phyloP scores from a whole-genome alignment of 92 coral and sea anemone genomes.

The Epizoanthus scotinus region DNA sequence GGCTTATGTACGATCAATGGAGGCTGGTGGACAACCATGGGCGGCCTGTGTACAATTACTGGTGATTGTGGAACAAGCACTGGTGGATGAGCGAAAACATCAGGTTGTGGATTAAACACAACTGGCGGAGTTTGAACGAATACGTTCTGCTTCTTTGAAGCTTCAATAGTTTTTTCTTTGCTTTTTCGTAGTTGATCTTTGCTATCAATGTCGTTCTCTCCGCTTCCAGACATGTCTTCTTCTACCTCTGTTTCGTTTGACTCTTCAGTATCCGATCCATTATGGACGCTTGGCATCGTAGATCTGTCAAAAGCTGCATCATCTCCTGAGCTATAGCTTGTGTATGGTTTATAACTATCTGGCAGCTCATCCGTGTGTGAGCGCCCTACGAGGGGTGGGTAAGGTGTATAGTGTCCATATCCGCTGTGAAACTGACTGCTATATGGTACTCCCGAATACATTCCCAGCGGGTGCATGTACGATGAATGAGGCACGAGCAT shows the following conservation, averaged over 20 bases:
- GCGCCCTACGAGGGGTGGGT: background rate
- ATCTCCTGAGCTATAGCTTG: background rate
- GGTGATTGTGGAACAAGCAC: conserved; percentile 73
- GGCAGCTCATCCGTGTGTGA: background rate
- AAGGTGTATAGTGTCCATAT: background rate
- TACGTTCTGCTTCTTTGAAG: conserved; percentile 58
- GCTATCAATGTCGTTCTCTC: conserved; percentile 2
- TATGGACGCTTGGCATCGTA: background rate
- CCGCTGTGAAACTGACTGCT: conserved; percentile 26
- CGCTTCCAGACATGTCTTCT: conserved; percentile 26
- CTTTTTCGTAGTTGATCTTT: background rate
- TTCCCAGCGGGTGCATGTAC: conserved; percentile 46
- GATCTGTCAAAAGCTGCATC: conserved; percentile 2
- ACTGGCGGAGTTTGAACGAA: conserved; percentile 82
- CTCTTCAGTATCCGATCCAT: background rate
- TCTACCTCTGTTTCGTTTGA: background rate
- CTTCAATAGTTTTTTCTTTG: background rate
- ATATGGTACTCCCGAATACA: conserved; percentile 50
- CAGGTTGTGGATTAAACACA: conserved; percentile 71
- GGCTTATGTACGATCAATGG: conserved; percentile 80
- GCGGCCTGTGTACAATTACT: conserved; percentile 72
- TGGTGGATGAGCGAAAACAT: conserved; percentile 72
- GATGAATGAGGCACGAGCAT: conserved; percentile 56
- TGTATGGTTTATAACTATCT: background rate
- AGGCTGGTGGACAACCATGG: conserved; percentile 70